Conservation (phyloP, 2,888 invertebrate species). For the Philhelius pedissequus region DNA sequence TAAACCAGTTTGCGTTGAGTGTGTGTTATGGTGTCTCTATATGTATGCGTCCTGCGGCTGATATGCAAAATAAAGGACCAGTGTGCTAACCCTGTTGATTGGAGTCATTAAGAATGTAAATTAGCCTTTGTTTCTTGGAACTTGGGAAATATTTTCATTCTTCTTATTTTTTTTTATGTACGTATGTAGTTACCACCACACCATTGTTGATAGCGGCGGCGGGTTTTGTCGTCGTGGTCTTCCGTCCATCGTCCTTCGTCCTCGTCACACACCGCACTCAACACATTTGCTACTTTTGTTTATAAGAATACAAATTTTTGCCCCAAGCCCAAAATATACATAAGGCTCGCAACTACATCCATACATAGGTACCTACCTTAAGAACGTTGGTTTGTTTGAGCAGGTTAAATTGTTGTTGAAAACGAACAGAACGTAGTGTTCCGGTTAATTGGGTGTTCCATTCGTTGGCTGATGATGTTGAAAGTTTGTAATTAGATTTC, state of each 20-base stretch:
- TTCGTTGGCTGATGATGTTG: slow-evolving; percentile 35
- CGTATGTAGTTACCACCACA: neutral
- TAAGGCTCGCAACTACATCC: neutral
- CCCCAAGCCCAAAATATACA: neutral
- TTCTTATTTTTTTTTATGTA: neutral
- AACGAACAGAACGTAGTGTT: slow-evolving; percentile 25
- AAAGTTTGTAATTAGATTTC: slow-evolving; percentile 65
- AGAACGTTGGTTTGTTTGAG: slow-evolving; percentile 14
- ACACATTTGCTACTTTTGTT: slow-evolving; percentile 13
- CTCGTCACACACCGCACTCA: neutral
- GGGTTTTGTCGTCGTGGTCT: too few species aligned
- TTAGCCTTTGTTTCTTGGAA: slow-evolving; percentile 60
- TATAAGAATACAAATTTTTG: neutral
- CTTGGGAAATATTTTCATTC: slow-evolving; percentile 30
- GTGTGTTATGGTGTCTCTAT: neutral
- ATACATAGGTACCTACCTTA: neutral
- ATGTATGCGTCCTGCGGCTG: slow-evolving; percentile 21
- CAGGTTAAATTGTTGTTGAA: slow-evolving; percentile 46
- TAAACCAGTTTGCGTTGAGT: neutral
- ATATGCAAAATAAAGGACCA: slow-evolving; percentile 65
- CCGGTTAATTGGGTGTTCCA: slow-evolving; percentile 61
- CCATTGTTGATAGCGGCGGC: neutral
- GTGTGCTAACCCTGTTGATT: slow-evolving; percentile 64
- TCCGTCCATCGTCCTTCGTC: neutral
- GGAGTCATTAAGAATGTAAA: slow-evolving; percentile 68